Percentiles rank a stretch among this genome's conserved stretches.
Evolutionary conservation across 1,140 invertebrate genomes (phyloP).

Genomic region (Maniola jurtina): DNA sequence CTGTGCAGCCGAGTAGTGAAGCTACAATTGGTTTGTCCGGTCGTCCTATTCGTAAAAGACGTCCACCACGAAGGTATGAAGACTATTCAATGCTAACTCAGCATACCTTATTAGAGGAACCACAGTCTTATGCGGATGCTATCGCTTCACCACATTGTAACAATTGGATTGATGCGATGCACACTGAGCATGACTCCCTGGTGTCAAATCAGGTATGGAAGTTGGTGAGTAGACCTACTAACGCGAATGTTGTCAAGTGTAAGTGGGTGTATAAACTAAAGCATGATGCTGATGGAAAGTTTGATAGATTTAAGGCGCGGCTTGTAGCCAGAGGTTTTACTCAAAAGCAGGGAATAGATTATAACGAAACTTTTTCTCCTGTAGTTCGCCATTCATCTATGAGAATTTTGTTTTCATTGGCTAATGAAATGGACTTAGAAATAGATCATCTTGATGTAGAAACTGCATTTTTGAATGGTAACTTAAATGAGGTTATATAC

Average conservation of each 20-base stretch:
- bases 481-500: not conserved
- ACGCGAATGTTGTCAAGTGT: conserved; percentile 29
- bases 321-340: conserved; percentile 33
- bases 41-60: not conserved
- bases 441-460: not conserved
- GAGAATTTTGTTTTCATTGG: conserved; percentile 21
- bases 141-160: too few species aligned
- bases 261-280: conserved; percentile 42
- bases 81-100: conserved; percentile 4
- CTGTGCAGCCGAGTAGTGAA: too few species aligned
- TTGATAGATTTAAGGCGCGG: conserved; percentile 27
- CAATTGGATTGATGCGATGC: too few species aligned
- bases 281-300: conserved; percentile 23
- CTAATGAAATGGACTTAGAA: not conserved
- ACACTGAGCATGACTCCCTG: too few species aligned
- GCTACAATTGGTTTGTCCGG: not conserved
- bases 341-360: conserved; percentile 34
- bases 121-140: not conserved
- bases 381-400: conserved; percentile 29
- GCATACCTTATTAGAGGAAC: not conserved
- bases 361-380: conserved; percentile 36
- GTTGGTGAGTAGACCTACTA: not conserved
- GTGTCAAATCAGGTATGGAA: not conserved
- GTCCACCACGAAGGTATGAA: conserved; percentile 3
- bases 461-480: not conserved